A percentile compares a stretch with the other conserved stretches of the same genome.
Conservation (phyloP, 2,888 invertebrate species). For the Drosophila setosimentum region DNA sequence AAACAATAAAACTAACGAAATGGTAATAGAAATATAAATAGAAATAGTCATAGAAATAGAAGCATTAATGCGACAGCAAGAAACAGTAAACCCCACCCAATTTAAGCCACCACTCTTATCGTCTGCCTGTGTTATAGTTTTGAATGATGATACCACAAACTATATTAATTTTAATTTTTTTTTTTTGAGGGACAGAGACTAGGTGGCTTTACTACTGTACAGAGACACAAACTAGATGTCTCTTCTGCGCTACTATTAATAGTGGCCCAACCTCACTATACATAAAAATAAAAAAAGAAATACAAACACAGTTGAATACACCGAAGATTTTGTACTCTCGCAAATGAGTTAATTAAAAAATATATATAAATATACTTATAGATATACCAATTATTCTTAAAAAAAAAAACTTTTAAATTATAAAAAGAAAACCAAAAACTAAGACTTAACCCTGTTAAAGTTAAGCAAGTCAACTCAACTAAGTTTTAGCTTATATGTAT, state of each 20-base stretch:
- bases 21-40: background rate
- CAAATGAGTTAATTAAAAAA: background rate
- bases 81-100: background rate
- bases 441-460: background rate
- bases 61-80: background rate
- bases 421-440: background rate
- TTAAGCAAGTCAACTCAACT: background rate
- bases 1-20: background rate
- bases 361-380: background rate
- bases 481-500: background rate
- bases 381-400: background rate
- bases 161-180: background rate
- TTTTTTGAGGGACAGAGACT: background rate
- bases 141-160: background rate
- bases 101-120: background rate
- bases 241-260: too few species aligned
- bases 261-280: too few species aligned
- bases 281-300: accelerated
- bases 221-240: background rate
- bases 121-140: background rate
- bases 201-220: background rate
- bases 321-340: background rate
- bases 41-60: background rate
- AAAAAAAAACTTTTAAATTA: background rate
- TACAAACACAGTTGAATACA: background rate